Conservation (phyloP, 2,797 vertebrate genomes). For the Poeciliopsis infans region DNA sequence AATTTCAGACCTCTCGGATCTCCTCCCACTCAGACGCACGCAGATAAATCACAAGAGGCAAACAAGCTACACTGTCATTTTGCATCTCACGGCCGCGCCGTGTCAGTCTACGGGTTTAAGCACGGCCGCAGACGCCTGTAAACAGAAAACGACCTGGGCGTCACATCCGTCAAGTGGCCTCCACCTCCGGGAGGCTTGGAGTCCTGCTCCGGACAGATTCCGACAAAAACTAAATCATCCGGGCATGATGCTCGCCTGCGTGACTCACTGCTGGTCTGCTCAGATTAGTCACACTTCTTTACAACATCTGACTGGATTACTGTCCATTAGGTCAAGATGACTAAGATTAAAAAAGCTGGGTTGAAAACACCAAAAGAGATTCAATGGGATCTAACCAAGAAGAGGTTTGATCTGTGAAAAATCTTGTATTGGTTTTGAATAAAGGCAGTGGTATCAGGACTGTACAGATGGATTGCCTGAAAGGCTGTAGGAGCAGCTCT, state of each 20-base stretch:
- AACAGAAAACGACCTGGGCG: slow-evolving; percentile 13
- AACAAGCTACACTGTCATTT: slow-evolving; percentile 68
- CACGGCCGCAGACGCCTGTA: slow-evolving; percentile 5
- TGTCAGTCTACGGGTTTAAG: slow-evolving; percentile 26
- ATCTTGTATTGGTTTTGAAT: slow-evolving; percentile 18
- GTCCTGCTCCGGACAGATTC: slow-evolving; percentile 29
- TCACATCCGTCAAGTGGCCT: background rate
- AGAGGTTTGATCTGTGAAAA: slow-evolving; percentile 35
- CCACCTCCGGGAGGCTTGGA: slow-evolving; percentile 20
- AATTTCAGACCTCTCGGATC: slow-evolving; percentile 46
- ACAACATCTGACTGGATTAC: slow-evolving; percentile 45
- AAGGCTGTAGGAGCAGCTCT: background rate
- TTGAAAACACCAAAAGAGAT: slow-evolving; percentile 9
- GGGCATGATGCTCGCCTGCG: slow-evolving; percentile 30
- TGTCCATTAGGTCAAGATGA: slow-evolving; percentile 64
- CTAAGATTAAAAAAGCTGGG: slow-evolving; percentile 48
- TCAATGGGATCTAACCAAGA: slow-evolving; percentile 15
- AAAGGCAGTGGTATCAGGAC: background rate
- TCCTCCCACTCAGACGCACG: slow-evolving; percentile 48
- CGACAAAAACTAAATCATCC: slow-evolving; percentile 42
- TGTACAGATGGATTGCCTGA: background rate
- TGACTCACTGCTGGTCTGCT: slow-evolving; percentile 57
- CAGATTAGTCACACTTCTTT: slow-evolving; percentile 69
- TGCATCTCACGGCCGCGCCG: slow-evolving; percentile 41
- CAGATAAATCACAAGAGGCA: slow-evolving; percentile 65